These are phyloP conservation scores for Drosophila kanapiae DNA, from an alignment of 1,140 invertebrate species.

Conservation along the genomic window DNA sequence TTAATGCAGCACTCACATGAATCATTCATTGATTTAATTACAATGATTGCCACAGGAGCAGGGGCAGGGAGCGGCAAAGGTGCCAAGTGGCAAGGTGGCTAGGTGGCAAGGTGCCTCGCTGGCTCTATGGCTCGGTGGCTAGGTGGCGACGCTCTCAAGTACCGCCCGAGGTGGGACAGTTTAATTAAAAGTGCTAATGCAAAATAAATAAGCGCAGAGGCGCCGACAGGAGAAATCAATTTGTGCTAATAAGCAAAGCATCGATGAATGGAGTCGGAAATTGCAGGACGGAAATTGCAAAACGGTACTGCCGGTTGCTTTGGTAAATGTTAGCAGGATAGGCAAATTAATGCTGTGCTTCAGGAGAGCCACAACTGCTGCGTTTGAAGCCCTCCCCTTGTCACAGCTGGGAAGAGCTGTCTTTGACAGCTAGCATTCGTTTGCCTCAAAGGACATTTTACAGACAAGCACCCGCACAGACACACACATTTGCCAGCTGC, in stretches of 20 bases:
- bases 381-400: conserved; percentile 7
- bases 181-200: conserved; percentile 84
- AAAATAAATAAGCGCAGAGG: conserved; percentile 73
- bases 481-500: neutral
- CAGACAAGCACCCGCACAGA: conserved; percentile 7
- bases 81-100: conserved; percentile 11
- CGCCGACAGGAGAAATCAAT: conserved; percentile 74
- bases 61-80: conserved; percentile 20
- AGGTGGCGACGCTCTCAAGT: conserved; percentile 20
- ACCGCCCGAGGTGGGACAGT: conserved; percentile 45
- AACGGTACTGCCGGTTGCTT: neutral
- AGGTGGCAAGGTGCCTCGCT: neutral
- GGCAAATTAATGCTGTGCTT: conserved; percentile 23
- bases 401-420: conserved; percentile 24
- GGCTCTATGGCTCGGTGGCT: conserved; percentile 2
- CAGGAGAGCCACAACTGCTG: neutral
- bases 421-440: conserved; percentile 35
- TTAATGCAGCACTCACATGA: conserved; percentile 82
- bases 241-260: conserved; percentile 73
- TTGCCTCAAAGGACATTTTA: conserved; percentile 30
- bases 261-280: conserved; percentile 29
- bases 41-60: conserved; percentile 67
- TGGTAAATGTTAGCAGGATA: conserved; percentile 18
- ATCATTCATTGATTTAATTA: conserved; percentile 84
- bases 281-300: conserved; percentile 16